Evolutionary conservation across 2,113 vertebrate species (phyloP).

Genomic region (Channa argus): DNA sequence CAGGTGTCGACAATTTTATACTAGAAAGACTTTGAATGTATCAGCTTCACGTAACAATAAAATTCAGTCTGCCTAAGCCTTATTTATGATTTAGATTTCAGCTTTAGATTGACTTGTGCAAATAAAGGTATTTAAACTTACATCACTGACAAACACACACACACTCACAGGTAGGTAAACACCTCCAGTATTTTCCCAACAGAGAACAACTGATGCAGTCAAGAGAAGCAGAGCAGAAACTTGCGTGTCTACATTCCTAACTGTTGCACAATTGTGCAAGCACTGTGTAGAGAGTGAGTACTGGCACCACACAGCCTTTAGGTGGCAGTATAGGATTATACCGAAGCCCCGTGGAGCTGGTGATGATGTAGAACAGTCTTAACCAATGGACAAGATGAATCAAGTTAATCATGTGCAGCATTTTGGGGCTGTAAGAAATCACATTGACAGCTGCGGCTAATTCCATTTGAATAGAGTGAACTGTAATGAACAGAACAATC

Average conservation of each 20-base stretch:
- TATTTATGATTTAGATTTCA: no score
- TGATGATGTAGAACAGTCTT: rapidly evolving
- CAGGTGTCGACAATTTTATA: no score
- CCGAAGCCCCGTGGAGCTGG: background rate
- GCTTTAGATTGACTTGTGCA: conserved; percentile 7
- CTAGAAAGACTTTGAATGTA: no score
- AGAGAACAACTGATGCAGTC: background rate
- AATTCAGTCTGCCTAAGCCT: no score
- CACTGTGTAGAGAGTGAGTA: background rate
- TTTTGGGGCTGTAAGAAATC: background rate
- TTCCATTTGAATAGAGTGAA: conserved; percentile 1
- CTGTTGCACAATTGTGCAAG: conserved; percentile 27
- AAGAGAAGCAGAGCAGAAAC: no score
- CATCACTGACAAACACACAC: conserved; percentile 3
- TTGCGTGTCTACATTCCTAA: conserved; percentile 21
- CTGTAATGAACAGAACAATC: background rate
- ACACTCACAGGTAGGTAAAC: background rate
- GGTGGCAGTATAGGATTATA: conserved; percentile 28
- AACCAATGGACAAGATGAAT: background rate
- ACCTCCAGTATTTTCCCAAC: background rate
- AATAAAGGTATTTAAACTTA: conserved; percentile 6
- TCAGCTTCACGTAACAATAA: no score
- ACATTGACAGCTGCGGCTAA: background rate
- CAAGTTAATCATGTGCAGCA: background rate
- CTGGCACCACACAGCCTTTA: conserved; percentile 19